Conservation (phyloP, 2,888 invertebrate genomes). For the Lymantria monacha region DNA sequence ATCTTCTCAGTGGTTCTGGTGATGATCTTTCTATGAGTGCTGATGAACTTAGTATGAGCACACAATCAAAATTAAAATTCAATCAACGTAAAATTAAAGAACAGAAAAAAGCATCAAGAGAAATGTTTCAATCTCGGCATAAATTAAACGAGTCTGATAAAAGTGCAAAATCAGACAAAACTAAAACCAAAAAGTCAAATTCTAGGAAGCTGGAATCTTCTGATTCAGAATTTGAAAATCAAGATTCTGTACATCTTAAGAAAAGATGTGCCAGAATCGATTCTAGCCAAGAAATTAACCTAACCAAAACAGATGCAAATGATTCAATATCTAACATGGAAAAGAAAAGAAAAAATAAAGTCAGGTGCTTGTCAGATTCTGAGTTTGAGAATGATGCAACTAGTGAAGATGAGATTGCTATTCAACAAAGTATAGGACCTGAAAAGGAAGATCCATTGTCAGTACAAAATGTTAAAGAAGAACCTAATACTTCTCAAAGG, state of each 20-base stretch:
- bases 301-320: conserved; percentile 25
- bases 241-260: conserved; percentile 34
- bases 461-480: conserved; percentile 43
- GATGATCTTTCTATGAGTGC: conserved; percentile 70
- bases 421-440: conserved; percentile 37
- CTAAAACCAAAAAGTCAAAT: conserved; percentile 43
- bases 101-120: conserved; percentile 69
- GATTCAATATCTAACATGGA: conserved; percentile 32
- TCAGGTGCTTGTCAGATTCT: conserved; percentile 41
- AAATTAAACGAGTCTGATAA: conserved; percentile 43
- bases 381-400: conserved; percentile 36
- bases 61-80: conserved; percentile 69
- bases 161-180: conserved; percentile 35
- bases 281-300: conserved; percentile 50
- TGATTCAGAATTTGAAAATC: conserved; percentile 49
- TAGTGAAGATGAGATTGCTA: conserved; percentile 65
- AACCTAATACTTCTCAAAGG: conserved; percentile 61
- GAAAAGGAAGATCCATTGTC: conserved; percentile 54
- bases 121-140: conserved; percentile 73
- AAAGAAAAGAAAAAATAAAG: conserved; percentile 33
- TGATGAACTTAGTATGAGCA: conserved; percentile 67
- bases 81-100: conserved; percentile 65
- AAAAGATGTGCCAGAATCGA: conserved; percentile 57
- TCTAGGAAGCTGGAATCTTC: conserved; percentile 53
- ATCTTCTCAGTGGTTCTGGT: conserved; percentile 67